phyloP scores from a whole-genome alignment of 2,888 invertebrate genomes.

The Blera fallax region DNA sequence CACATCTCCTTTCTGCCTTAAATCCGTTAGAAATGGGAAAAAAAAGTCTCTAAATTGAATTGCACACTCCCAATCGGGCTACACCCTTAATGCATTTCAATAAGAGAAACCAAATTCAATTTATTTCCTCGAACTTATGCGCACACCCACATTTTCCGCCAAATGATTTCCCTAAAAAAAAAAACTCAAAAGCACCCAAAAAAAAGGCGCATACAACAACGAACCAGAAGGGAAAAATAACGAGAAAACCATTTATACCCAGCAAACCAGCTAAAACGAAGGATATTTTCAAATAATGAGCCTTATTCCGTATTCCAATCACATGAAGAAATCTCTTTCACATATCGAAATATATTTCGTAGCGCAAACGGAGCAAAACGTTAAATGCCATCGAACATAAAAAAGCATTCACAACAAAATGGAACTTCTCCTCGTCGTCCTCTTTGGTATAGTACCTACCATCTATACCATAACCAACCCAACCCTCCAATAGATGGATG shows the following conservation, averaged over 20 bases:
- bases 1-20: background rate
- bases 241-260: constrained; percentile 56
- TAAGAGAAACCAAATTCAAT: constrained; percentile 65
- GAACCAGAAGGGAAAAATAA: constrained; percentile 26
- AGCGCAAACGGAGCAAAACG: constrained; percentile 69
- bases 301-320: constrained; percentile 73
- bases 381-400: constrained; percentile 72
- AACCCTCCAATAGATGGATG: constrained; percentile 51
- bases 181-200: background rate
- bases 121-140: constrained; percentile 57
- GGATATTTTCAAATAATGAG: constrained; percentile 73
- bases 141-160: constrained; percentile 56
- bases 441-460: background rate
- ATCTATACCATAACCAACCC: constrained; percentile 12
- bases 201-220: background rate
- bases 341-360: constrained; percentile 63
- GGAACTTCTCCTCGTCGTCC: constrained; percentile 52
- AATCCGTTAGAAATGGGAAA: background rate
- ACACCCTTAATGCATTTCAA: constrained; percentile 63
- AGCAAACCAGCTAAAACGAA: constrained; percentile 32
- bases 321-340: constrained; percentile 72
- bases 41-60: constrained; percentile 29
- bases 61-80: constrained; percentile 52
- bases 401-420: constrained; percentile 69
- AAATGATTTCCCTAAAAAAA: constrained; percentile 34